phyloP scores from a whole-genome alignment of 1,140 invertebrate species.

The Drosophila leontia region DNA sequence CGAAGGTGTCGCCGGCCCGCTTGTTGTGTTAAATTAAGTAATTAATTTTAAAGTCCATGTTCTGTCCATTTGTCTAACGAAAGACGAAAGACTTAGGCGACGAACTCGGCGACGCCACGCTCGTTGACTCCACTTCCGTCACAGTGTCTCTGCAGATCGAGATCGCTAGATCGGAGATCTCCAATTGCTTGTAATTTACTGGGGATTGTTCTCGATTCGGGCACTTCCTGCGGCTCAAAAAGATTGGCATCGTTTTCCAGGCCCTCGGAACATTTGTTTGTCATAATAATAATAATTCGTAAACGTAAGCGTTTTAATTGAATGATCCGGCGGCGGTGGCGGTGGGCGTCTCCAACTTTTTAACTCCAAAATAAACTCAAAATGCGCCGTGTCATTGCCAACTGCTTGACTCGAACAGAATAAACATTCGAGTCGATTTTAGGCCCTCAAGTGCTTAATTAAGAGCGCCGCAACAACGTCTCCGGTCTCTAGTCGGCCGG shows the following conservation, averaged over 20 bases:
- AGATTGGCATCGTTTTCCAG: constrained; percentile 72
- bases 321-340: constrained; percentile 73
- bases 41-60: constrained; percentile 83
- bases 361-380: constrained; percentile 24
- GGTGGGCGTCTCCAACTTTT: constrained; percentile 57
- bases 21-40: constrained; percentile 84
- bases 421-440: constrained; percentile 67
- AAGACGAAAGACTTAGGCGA: constrained; percentile 68
- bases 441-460: constrained; percentile 78
- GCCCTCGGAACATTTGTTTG: constrained; percentile 70
- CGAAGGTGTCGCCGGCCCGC: constrained; percentile 67
- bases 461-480: constrained; percentile 67
- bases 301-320: constrained; percentile 75
- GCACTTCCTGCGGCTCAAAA: constrained; percentile 64
- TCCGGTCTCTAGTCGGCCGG: constrained; percentile 18
- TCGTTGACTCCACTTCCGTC: constrained; percentile 72
- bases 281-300: constrained; percentile 76
- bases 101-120: constrained; percentile 59
- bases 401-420: constrained; percentile 65
- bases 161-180: constrained; percentile 15
- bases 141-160: constrained; percentile 26
- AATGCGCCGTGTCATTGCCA: constrained; percentile 61
- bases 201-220: constrained; percentile 30
- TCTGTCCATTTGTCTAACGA: constrained; percentile 70
- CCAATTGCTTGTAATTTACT: constrained; percentile 76